Conservation (phyloP, 2,797 vertebrate genomes). For the Spinibarbus caldwelli region DNA sequence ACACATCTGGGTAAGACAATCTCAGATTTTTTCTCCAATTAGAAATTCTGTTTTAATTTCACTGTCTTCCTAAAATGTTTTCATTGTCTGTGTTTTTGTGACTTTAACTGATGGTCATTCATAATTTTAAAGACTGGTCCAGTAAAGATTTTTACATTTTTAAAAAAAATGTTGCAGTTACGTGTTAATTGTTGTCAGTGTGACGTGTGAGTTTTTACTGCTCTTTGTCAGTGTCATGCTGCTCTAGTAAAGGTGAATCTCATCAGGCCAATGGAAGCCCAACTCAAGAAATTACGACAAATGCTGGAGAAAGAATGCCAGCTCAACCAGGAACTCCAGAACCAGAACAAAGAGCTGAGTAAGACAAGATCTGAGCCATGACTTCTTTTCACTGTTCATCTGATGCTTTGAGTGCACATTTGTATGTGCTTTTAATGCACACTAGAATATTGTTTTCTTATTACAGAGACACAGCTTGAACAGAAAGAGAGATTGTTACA, state of each 20-base stretch:
- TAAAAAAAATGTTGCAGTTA: not conserved
- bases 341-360: slow-evolving; percentile 77
- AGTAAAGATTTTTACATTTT: not conserved
- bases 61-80: not conserved
- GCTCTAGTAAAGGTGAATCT: slow-evolving; percentile 21
- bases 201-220: not conserved
- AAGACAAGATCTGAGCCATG: slow-evolving; percentile 50
- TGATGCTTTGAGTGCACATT: not conserved
- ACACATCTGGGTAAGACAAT: not conserved
- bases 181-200: not conserved
- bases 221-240: slow-evolving; percentile 13
- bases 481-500: slow-evolving; percentile 77
- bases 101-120: not conserved
- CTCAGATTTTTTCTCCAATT: too few relatives aligned
- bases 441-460: not conserved
- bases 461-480: slow-evolving; percentile 18
- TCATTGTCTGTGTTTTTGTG: not conserved
- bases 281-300: slow-evolving; percentile 75
- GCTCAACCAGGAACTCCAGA: slow-evolving; percentile 74
- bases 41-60: not conserved
- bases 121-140: not conserved
- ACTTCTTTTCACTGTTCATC: not conserved
- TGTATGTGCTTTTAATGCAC: not conserved
- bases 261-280: slow-evolving; percentile 74
- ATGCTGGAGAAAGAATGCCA: slow-evolving; percentile 78